Percentiles rank a stretch among this genome's conserved stretches.
Evolutionary conservation across 64 coral and sea anemone genomes (phyloP).

Genomic region (Trachythela sp.): DNA sequence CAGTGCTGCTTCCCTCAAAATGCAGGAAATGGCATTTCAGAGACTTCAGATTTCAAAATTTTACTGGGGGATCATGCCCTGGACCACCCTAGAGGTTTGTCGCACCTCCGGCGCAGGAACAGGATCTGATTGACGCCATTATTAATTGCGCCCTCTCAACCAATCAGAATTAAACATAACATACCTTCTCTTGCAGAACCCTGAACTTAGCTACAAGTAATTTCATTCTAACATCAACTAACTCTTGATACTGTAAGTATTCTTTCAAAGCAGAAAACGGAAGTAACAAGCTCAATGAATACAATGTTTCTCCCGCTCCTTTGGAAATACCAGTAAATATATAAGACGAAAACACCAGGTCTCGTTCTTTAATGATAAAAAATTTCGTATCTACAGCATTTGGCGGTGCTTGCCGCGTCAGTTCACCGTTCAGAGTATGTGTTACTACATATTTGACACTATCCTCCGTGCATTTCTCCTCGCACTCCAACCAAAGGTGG

Average conservation of each 20-base stretch:
- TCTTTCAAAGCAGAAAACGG: conserved; percentile 47
- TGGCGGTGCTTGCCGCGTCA: conserved; percentile 39
- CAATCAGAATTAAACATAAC: too few species aligned
- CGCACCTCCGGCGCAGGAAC: too few species aligned
- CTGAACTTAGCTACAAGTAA: conserved; percentile 50
- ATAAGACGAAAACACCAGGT: conserved; percentile 53
- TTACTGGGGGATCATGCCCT: too few species aligned
- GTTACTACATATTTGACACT: conserved; percentile 62
- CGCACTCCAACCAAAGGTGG: conserved; percentile 41
- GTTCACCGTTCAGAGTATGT: conserved; percentile 52
- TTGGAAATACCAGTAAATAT: conserved; percentile 48
- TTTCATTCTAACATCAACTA: conserved; percentile 54
- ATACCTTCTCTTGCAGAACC: conserved; percentile 93
- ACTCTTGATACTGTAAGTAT: conserved; percentile 47
- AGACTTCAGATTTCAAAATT: too few species aligned
- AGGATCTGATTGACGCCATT: too few species aligned
- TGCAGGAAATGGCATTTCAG: too few species aligned
- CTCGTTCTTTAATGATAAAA: conserved; percentile 53
- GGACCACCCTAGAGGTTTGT: too few species aligned
- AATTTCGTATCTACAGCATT: conserved; percentile 51
- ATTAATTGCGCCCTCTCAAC: too few species aligned
- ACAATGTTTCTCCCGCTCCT: conserved; percentile 42
- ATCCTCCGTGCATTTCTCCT: conserved; percentile 16
- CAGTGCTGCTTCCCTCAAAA: too few species aligned
- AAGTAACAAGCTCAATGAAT: conserved; percentile 38